Base-by-base conservation (phyloP, 2,113 vertebrate genomes). In the Bubalus kerabau region DNA sequence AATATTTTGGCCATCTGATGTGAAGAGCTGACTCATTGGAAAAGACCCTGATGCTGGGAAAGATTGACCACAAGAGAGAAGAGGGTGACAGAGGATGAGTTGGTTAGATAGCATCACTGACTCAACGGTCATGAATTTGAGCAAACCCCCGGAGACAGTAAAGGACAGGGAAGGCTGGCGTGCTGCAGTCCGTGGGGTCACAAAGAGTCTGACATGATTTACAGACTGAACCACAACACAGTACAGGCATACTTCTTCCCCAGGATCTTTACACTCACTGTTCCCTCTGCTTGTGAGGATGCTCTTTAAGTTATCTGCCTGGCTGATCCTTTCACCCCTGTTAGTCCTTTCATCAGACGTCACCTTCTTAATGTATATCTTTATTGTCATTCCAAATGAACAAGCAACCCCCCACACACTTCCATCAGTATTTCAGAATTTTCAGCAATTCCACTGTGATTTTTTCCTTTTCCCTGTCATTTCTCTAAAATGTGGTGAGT, bases 361-460 rank as follows among this genome's bases (percentile, higher is more conserved):
- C 26, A 62, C 15, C 11, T 94, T 90, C 26, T 56, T 74, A 88
- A 14, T 59, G 40, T 67, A 40, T n/a, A 62, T 17, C 21, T 78
- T 80, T 8, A 9, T 80, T 90, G 24, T 32, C 14, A 32, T 16
- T 59, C 3, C 7, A 84, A 48, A 17, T 28, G 30, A 91, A 87
- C 0, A 15, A n/a, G 13, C 1, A 87, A n/a, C 1, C 7, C 32
- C 3, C 3, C 12, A 2, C 2, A 1, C 1, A 52, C 12, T 3
- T n/a, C 24, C 17, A 52, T 57, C n/a, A 62, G 30, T 26, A 26
- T 15, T 50, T 46, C 8, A 84, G 1, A 46, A 57, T 3, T 80
- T 17, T 67, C 15, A 24, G 15, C 59, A 5, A 16, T 50, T 85
- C 21, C 50, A 0, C 12, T 57, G 6, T 48, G n/a, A 57, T 56